Evolutionary conservation across 2,888 invertebrate species (phyloP), one percentile per base, ranked within the genome.

Genomic region (Acleris emargana): DNA sequence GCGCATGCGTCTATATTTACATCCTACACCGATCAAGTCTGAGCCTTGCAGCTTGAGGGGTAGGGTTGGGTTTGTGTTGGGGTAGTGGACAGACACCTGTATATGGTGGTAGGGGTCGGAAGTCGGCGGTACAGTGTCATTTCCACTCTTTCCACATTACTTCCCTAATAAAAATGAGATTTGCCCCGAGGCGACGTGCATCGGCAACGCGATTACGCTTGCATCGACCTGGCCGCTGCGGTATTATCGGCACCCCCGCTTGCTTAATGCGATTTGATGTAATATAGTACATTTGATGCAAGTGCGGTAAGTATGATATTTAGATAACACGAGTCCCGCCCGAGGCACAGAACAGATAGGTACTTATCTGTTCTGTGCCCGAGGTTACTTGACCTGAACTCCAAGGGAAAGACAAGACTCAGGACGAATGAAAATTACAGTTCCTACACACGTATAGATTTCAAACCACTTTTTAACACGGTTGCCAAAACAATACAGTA

Each of bases 71-170:
- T 72, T 75, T 75, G 1, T 55, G 16, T 51, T 64, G 69, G 11
- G 2, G 22, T 5, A 3, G 17, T 18, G n/a, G 42, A 78, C 82
- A 81, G 89, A 88, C 90, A 89, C 90, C 90, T 90, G 89, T 89
- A 83, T 81, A 84, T 79, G 78, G 81, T 80, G 76, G 81, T 79
- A 75, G 84, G 80, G 87, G 86, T 88, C 86, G 90, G 89, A 90
- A 90, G 89, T 88, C 83, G 82, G 85, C 83, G 82, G 85, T 91
- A 91, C 91, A 91, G 85, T 89, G 91, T 91, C 90, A 90, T 89
- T 91, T 88, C 89, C 87, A 89, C 89, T 87, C 82, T 82, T 84
- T 84, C 86, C 86, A 88, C 88, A 82, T 86, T 83, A 84, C 85
- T 88, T 85, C 87, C 82, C 86, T 85, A 87, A 88, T 90, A 89